These are phyloP conservation scores for Clytia hemisphaerica DNA, from an alignment of 30 jellyfish, hydroid and myxozoan species.

Conservation along the genomic window DNA sequence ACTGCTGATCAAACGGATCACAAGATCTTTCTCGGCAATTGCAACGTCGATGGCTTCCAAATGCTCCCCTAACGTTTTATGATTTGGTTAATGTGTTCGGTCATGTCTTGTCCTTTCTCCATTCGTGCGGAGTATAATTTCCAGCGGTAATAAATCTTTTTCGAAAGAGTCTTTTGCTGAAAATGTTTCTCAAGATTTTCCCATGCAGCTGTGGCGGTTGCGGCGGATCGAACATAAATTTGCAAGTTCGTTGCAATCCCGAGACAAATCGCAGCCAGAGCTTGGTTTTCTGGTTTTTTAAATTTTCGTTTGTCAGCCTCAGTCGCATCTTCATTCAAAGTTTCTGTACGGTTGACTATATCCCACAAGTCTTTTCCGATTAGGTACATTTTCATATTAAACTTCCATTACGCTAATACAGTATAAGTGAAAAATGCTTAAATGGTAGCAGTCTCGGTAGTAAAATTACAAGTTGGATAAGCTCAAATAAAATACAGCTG, in stretches of 20 bases:
- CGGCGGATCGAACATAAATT: conserved; percentile 47
- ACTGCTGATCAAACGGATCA: conserved; percentile 14
- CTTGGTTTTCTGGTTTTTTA: conserved; percentile 12
- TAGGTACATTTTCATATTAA: conserved; percentile 25
- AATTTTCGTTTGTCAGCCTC: conserved; percentile 14
- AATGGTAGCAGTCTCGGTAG: too few species aligned
- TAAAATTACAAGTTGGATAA: too few species aligned
- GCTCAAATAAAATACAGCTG: too few species aligned
- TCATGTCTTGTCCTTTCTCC: conserved; percentile 37
- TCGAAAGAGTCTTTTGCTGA: conserved; percentile 37
- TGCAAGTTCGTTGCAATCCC: conserved; percentile 31
- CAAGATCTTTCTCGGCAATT: conserved; percentile 36
- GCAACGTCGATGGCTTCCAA: conserved; percentile 42
- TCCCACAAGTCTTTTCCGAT: conserved; percentile 45
- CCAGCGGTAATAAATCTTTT: conserved; percentile 42
- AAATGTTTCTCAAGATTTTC: conserved; percentile 46
- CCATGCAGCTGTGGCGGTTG: conserved; percentile 62
- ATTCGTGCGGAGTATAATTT: conserved; percentile 35
- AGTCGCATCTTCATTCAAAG: conserved; percentile 15
- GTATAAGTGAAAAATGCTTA: too few species aligned
- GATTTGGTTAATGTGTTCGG: conserved; percentile 31
- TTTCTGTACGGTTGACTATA: conserved; percentile 34
- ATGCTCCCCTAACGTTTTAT: conserved; percentile 30
- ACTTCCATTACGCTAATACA: conserved; percentile 38
- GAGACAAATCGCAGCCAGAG: conserved; percentile 46